Base-by-base conservation (phyloP, 2,113 vertebrate species). In the Dryoscopus gambensis region DNA sequence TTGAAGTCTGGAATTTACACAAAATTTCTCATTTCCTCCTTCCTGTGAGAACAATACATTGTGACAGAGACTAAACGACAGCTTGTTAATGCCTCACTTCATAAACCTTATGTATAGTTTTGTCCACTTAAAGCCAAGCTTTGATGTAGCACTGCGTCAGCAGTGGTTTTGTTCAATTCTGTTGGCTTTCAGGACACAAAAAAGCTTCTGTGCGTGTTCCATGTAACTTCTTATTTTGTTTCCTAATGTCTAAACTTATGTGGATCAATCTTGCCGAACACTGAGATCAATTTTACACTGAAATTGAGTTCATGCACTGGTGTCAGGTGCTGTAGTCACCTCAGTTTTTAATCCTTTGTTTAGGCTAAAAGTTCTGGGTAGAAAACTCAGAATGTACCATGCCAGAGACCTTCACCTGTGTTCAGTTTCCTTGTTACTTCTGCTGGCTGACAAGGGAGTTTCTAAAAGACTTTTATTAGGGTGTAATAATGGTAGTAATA, bases 11-110 rank as follows among this genome's bases (percentile, higher is more conserved):
- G 90, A 93, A 94, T 93, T 93, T 91, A 90, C 73, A 97, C 92
- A 96, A 12, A 93, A 97, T 94, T 95, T 86, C 95, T 96, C 96
- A 97, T 97, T 97, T 97, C 96, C 97, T 97, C 62, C 84, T 97
- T 97, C 95, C 96, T 96, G 94, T 46, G 55, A 94, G 82, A 76
- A 97, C 97, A 97, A 96, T 97, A n/a, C 90, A 17, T 88, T 84
- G 93, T 96, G 88, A 90, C 79, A 95, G 87, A 80, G 55, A 53
- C 83, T 90, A 69, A 95, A 76, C 42, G 39, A 69, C 84, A 87
- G 80, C 80, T 89, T 15, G 6, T 96, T 93, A 93, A 81, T 91
- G 50, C 85, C 44, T 95, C 75, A 25, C 75, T 95, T 87, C 84
- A 35, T 89, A 92, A 93, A 81, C 39, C 78, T 79, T 21, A 47